Base-by-base conservation (phyloP, 2,113 vertebrate species). In the Dendrocopos noguchii region DNA sequence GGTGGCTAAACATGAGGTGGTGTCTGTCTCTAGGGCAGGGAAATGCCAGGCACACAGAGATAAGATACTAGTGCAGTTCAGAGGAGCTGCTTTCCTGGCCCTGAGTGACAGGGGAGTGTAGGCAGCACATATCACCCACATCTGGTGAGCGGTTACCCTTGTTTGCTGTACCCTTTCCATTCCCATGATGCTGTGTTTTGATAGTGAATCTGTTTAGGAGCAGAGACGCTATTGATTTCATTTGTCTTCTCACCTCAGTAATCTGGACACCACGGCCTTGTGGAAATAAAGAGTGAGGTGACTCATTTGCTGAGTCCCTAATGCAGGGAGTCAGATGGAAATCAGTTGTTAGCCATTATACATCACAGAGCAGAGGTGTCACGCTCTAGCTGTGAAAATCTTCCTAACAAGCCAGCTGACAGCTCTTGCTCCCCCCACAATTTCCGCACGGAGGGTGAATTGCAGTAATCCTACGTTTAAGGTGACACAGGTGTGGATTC, bases 401-500 rank as follows among this genome's bases (percentile, higher is more conserved):
- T 77, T 66, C 65, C 72, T 74, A 71, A 72, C 42, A 64, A 96
- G 65, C 6, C 24, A 87, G 28, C 84, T 91, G 84, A 93, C 82
- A 96, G 91, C 57, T 80, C 84, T 44, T 77, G 31, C 46, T 83
- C 31, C 68, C 84, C 52, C 56, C 12, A 12, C 79, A 39, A 21
- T 71, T 85, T 83, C 79, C 8, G 6, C 61, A 61, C 77, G 3
- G 6, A 90, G 65, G 57, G 36, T 68, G 87, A 95, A 85, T 80
- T 91, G 75, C 89, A 87, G 72, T 67, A 93, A 92, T 94, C 46
- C 61, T 52, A 80, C 16, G 2, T 80, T 66, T 96, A 89, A 91
- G 84, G 94, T 95, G 82, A 92, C 72, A 94, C 93, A 95, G 94
- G 94, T 94, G 89, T 89, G 80, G 71, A 89, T 92, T 89, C 67